These are phyloP conservation scores for Hucho hucho DNA, from an alignment of 2,113 vertebrate genomes.

Conservation along the genomic window DNA sequence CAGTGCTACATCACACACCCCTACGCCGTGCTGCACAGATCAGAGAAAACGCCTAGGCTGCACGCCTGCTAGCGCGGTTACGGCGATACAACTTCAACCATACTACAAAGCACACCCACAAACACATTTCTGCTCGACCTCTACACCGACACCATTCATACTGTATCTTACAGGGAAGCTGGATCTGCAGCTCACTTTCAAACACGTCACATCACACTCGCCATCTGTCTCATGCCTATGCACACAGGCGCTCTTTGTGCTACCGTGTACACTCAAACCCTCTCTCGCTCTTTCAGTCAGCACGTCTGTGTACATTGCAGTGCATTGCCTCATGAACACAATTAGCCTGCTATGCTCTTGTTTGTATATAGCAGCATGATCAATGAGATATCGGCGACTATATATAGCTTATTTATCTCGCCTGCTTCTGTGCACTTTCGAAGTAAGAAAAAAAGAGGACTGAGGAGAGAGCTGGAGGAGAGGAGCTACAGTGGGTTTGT, in stretches of 20 bases:
- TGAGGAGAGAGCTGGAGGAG: slow-evolving; percentile 48
- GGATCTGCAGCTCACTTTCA: slow-evolving; percentile 38
- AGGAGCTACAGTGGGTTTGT: slow-evolving; percentile 67
- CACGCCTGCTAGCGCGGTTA: slow-evolving; percentile 35
- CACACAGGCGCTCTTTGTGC: slow-evolving; percentile 38
- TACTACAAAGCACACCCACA: slow-evolving; percentile 12
- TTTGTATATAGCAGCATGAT: background rate
- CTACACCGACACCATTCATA: slow-evolving; percentile 3
- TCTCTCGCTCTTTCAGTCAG: slow-evolving; percentile 58
- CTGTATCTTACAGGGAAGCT: slow-evolving; percentile 17
- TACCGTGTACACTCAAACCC: slow-evolving; percentile 31
- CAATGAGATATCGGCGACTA: background rate
- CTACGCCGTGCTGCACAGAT: slow-evolving; percentile 43
- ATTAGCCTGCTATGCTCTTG: background rate
- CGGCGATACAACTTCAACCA: slow-evolving; percentile 26
- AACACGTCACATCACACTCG: slow-evolving; percentile 13
- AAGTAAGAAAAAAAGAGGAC: slow-evolving; percentile 1
- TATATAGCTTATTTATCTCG: background rate
- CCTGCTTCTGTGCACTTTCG: slow-evolving; percentile 64
- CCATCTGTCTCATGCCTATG: slow-evolving; percentile 45
- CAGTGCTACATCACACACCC: slow-evolving; percentile 60
- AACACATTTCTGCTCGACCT: slow-evolving; percentile 31
- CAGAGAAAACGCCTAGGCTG: slow-evolving; percentile 45
- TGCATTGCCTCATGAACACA: background rate
- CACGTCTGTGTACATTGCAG: background rate